Conservation (phyloP, 2,113 vertebrate genomes). For the Fregetta grallaria region DNA sequence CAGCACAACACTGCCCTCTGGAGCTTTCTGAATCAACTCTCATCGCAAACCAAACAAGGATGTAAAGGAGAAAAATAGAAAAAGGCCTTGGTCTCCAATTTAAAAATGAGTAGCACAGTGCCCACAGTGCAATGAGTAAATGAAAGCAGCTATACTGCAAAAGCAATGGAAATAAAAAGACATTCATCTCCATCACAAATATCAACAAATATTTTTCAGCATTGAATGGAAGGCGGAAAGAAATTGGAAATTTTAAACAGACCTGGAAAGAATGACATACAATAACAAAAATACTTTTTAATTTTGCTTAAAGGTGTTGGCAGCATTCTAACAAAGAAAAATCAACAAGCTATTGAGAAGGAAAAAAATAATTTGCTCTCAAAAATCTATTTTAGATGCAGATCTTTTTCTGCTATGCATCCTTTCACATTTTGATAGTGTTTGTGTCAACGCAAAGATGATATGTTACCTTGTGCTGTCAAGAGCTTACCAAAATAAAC, state of each 20-base stretch:
- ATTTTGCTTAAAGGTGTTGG: conserved; percentile 42
- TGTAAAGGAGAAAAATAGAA: background rate
- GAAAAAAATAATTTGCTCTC: background rate
- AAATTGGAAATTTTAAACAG: conserved; percentile 32
- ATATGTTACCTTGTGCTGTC: conserved; percentile 59
- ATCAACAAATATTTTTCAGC: background rate
- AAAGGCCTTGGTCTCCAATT: conserved; percentile 4
- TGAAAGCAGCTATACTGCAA: conserved; percentile 10
- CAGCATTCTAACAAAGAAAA: conserved; percentile 33
- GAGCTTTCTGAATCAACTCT: conserved; percentile 16
- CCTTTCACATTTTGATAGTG: conserved; percentile 46
- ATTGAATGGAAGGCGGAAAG: background rate
- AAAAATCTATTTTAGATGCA: conserved; percentile 39
- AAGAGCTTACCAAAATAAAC: conserved; percentile 68
- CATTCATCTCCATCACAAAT: background rate
- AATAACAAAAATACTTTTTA: conserved; percentile 6
- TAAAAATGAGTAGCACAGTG: conserved; percentile 12
- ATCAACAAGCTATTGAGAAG: background rate
- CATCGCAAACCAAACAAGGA: background rate
- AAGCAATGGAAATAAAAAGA: conserved; percentile 26
- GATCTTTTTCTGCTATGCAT: conserved; percentile 23
- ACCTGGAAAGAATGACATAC: background rate
- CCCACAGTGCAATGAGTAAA: conserved; percentile 11
- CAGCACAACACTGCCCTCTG: conserved; percentile 5
- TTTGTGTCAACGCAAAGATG: conserved; percentile 46